Conservation (phyloP, 2,797 vertebrate species). For the Valencia hispanica region DNA sequence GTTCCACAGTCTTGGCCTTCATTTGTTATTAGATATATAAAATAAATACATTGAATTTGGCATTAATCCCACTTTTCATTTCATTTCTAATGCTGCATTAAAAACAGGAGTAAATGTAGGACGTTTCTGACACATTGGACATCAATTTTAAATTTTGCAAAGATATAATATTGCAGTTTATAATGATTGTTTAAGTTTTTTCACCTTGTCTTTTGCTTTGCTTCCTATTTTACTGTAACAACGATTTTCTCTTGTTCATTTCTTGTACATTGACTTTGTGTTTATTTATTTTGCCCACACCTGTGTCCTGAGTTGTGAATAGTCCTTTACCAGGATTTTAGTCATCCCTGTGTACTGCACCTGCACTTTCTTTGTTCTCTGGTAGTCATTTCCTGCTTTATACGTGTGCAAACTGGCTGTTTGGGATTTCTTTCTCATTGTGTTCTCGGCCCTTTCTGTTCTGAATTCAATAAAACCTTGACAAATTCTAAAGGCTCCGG, state of each 20-base stretch:
- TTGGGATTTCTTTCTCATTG: constrained; percentile 5
- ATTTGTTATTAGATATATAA: too few species aligned
- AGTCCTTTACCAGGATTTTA: not conserved
- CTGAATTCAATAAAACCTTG: not conserved
- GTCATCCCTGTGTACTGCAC: not conserved
- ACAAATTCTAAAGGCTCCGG: too few species aligned
- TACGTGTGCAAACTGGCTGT: not conserved
- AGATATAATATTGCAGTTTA: too few species aligned
- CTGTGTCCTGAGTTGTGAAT: not conserved
- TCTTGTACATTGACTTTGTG: not conserved
- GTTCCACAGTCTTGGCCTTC: too few species aligned
- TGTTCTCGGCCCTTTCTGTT: not conserved
- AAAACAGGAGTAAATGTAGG: not conserved
- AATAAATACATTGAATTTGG: too few species aligned
- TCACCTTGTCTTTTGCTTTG: not conserved
- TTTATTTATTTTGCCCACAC: not conserved
- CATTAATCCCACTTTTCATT: too few species aligned
- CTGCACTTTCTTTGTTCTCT: constrained; percentile 1
- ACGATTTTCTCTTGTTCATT: not conserved
- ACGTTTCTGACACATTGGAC: not conserved
- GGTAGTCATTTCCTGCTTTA: not conserved
- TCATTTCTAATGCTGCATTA: not conserved
- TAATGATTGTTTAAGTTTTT: too few species aligned
- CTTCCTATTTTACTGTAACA: not conserved
- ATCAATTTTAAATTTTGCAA: too few species aligned